These are phyloP conservation scores for Abrostola triplasia DNA, from an alignment of 2,888 invertebrate genomes.

Conservation along the genomic window DNA sequence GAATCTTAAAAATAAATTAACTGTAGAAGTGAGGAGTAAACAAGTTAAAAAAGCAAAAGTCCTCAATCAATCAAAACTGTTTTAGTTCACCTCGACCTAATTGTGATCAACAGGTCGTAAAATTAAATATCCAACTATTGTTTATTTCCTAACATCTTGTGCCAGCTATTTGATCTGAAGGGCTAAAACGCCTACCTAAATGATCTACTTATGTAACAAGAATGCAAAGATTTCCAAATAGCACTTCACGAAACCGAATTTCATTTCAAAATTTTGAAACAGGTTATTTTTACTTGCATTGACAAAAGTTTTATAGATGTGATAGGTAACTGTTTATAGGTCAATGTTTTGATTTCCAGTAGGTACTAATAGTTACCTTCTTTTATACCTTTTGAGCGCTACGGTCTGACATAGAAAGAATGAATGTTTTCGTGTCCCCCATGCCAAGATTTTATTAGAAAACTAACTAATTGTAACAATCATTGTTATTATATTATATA, in stretches of 20 bases:
- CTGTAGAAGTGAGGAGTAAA: conserved; percentile 8
- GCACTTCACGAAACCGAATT: conserved; percentile 17
- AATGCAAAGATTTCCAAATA: conserved; percentile 14
- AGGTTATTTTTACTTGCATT: conserved; percentile 18
- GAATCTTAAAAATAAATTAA: background rate
- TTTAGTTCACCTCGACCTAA: conserved; percentile 53
- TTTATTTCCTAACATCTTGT: conserved; percentile 36
- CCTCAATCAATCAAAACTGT: conserved; percentile 34
- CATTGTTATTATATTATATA: too few species aligned
- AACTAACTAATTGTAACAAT: too few species aligned
- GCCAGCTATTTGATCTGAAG: conserved; percentile 46
- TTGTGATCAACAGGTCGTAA: conserved; percentile 43
- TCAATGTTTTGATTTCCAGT: too few species aligned
- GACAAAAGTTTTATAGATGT: background rate
- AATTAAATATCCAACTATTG: conserved; percentile 48
- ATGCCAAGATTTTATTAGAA: too few species aligned
- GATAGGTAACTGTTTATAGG: too few species aligned
- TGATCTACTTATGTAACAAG: conserved; percentile 7
- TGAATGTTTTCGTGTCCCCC: too few species aligned
- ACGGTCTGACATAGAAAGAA: too few species aligned
- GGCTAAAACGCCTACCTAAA: conserved; percentile 10
- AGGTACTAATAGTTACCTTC: too few species aligned
- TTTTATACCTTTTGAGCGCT: too few species aligned
- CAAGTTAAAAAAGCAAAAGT: conserved; percentile 13
- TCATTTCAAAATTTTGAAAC: conserved; percentile 15